Base-by-base conservation (phyloP, 2,888 invertebrate genomes). In the Metopia argyrocephala region DNA sequence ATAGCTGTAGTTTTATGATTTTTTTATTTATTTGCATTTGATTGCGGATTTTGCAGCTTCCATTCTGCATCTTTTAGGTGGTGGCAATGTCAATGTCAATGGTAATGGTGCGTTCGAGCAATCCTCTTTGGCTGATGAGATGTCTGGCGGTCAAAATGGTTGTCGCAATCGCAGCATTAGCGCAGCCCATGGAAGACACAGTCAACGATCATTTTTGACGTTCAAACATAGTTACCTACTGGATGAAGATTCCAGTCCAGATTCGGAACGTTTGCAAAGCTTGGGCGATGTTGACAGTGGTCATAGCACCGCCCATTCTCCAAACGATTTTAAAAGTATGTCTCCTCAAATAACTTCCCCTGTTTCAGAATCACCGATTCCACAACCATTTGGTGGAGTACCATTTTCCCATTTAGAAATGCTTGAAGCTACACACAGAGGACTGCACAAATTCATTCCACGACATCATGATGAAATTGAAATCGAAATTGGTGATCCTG, bases 401-500 rank as follows among this genome's bases (percentile, higher is more conserved):
- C 94, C 96, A 3, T 96, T 95, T 86, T 94, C 94, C 80, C 95
- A 95, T 87, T 91, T 96, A 68, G 96, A 96, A 90, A 94, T 96
- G 91, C 92, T 97, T 46, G 98, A 98, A 91, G 97, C 97, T 2
- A 98, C 98, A 25, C 98, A 98, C 89, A 93, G 98, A 87, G 98
- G 98, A 6, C 92, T 98, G 89, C 98, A 98, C 91, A 97, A 97
- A 89, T 99, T 99, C 88, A 94, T 98, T 86, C 98, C 98, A 0
- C 93, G 98, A 79, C 98, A 98, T 90, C 94, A 95, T 83, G 98
- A 98, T 87, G 98, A 99, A 91, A 95, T 99, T 82, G 96, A 97
- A 89, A 93, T 99, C 31, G 98, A 99, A 91, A 98, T 98, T 76
- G 99, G 99, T 1, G 99, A 99, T 91, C 97, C 98, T 1, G 94